Conservation (phyloP, 2,113 vertebrate species). For the Vimba vimba region DNA sequence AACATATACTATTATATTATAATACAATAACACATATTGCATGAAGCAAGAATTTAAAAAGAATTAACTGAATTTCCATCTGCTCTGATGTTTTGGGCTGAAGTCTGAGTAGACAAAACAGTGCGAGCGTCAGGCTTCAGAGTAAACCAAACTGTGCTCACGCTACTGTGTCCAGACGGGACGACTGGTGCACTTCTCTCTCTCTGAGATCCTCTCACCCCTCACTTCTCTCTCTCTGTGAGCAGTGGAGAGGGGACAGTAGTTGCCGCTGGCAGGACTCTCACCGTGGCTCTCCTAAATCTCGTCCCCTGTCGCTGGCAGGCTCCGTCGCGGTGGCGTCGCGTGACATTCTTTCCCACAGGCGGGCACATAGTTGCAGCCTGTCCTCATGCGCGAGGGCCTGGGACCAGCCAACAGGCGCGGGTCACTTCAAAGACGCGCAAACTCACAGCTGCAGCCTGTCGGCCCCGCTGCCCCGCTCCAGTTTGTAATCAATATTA, state of each 20-base stretch:
- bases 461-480: conserved; percentile 81
- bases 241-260: conserved; percentile 31
- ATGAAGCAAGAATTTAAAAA: background rate
- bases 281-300: conserved; percentile 58
- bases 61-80: conserved; percentile 2
- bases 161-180: conserved; percentile 19
- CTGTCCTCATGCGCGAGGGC: conserved; percentile 82
- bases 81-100: conserved; percentile 16
- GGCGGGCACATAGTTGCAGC: conserved; percentile 84
- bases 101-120: conserved; percentile 23
- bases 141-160: conserved; percentile 2
- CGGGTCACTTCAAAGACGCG: conserved; percentile 81
- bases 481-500: conserved; percentile 89
- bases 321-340: conserved; percentile 83
- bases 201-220: background rate
- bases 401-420: conserved; percentile 80
- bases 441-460: conserved; percentile 82
- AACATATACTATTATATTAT: background rate
- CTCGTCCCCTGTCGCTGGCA: conserved; percentile 63
- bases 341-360: conserved; percentile 86
- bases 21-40: no score
- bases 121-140: conserved; percentile 21
- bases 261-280: conserved; percentile 48
- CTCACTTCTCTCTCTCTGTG: background rate
- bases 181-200: no score